Evolutionary conservation across 2,113 vertebrate genomes (phyloP), one percentile per base, ranked within the genome.

Genomic region (Tamias sibiricus): DNA sequence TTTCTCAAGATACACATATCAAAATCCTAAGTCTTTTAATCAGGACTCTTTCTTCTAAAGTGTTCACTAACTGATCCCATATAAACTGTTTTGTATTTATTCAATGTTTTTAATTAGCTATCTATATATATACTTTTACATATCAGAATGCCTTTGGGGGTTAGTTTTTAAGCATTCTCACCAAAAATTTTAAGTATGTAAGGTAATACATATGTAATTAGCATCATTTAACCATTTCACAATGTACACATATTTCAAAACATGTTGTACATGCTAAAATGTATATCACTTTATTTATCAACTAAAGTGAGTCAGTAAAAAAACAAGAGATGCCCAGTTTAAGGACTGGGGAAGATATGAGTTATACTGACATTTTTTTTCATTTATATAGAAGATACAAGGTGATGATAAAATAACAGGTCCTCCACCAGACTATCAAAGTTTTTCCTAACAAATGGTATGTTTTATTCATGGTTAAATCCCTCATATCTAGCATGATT

Each of bases 1-100:
- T 96, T 94, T 68, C 47, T 90, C 72, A 77, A 91, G 54, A 42
- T 42, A 93, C 17, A 57, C 69, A 37, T 13, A 64, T 71, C n/a
- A 91, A 84, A 95, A 57, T 42, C 19, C 12, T 81, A 6, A 93
- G 13, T n/a, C 22, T 69, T 93, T 81, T 62, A 57, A 37, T 92
- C 35, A 89, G 35, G 14, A 86, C 9, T 90, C 13, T 28, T 85
- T 22, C 26, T 85, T 92, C 8, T 26, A n/a, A 95, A 92, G 81
- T 57, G 20, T 22, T 95, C 30, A 92, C n/a, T 93, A 68, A 64
- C 59, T 83, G n/a, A 59, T 71, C 28, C 24, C 77, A 89, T n/a
- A 42, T 82, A 90, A 89, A 95, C 40, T 74, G n/a, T 32, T 71
- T 83, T 77, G 35, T 69, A 69, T 35, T 71, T 81, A 10, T 11